phyloP scores from a whole-genome alignment of 2,888 invertebrate genomes.

The Adelognathus sp. region DNA sequence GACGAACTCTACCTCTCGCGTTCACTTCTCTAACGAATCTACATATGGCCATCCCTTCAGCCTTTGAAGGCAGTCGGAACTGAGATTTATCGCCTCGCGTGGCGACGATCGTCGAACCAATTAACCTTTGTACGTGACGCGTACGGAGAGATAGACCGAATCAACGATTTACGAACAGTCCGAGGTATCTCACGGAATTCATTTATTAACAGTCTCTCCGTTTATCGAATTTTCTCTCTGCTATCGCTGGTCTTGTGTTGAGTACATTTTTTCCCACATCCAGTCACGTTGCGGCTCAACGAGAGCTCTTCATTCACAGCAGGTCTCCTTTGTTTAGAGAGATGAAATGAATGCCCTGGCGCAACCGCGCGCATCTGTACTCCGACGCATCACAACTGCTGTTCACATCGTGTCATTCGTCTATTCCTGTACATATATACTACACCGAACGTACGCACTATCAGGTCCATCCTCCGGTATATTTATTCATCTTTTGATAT shows the following conservation, averaged over 20 bases:
- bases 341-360: slow-evolving; percentile 2
- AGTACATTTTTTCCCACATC: slow-evolving; percentile 10
- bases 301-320: slow-evolving; percentile 26
- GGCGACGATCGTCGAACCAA: slow-evolving; percentile 65
- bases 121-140: slow-evolving; percentile 64
- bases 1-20: slow-evolving; percentile 49
- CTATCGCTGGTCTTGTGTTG: slow-evolving; percentile 11
- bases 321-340: background rate
- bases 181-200: slow-evolving; percentile 52
- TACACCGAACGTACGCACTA: too few relatives aligned
- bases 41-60: slow-evolving; percentile 63
- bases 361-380: background rate
- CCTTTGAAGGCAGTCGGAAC: slow-evolving; percentile 58
- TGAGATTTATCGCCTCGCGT: slow-evolving; percentile 64
- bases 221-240: slow-evolving; percentile 50
- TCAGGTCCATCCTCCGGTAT: too few relatives aligned
- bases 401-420: background rate
- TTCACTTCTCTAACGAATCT: slow-evolving; percentile 52
- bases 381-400: background rate
- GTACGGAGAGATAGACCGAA: slow-evolving; percentile 59
- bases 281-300: background rate
- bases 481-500: too few relatives aligned
- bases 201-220: slow-evolving; percentile 47
- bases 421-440: background rate
- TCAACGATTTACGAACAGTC: slow-evolving; percentile 61